These are phyloP conservation scores for Chaetura pelagica DNA, from an alignment of 2,113 vertebrate genomes.

Conservation along the genomic window DNA sequence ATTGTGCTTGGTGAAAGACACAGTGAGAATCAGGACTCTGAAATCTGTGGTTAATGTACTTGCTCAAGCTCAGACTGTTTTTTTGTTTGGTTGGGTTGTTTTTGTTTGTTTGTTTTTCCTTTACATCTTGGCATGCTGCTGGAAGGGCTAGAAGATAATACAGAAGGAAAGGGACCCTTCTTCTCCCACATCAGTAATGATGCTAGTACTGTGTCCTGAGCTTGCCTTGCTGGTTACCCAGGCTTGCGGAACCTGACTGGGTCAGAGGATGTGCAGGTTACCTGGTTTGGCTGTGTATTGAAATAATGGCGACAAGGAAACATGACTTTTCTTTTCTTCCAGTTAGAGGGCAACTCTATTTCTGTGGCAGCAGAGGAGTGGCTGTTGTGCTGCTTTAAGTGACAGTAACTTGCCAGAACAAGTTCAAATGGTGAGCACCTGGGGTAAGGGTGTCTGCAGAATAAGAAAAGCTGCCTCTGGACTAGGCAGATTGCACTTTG, in stretches of 20 bases:
- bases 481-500: background rate
- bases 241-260: background rate
- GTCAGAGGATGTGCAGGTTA: background rate
- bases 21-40: background rate
- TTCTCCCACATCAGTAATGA: background rate
- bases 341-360: background rate
- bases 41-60: background rate
- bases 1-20: background rate
- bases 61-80: background rate
- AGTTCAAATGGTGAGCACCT: background rate
- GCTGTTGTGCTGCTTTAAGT: background rate
- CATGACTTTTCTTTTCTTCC: background rate
- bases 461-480: background rate
- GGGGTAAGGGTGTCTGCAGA: background rate
- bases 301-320: background rate
- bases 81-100: background rate
- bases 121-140: background rate
- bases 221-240: background rate
- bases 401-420: conserved; percentile 10
- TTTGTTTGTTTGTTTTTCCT: no score
- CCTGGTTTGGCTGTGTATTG: background rate
- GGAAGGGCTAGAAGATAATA: background rate
- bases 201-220: background rate
- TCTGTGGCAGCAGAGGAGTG: background rate
- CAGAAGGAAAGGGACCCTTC: background rate